These are phyloP conservation scores for Puma concolor DNA, from an alignment of 2,113 vertebrate genomes.

Conservation along the genomic window DNA sequence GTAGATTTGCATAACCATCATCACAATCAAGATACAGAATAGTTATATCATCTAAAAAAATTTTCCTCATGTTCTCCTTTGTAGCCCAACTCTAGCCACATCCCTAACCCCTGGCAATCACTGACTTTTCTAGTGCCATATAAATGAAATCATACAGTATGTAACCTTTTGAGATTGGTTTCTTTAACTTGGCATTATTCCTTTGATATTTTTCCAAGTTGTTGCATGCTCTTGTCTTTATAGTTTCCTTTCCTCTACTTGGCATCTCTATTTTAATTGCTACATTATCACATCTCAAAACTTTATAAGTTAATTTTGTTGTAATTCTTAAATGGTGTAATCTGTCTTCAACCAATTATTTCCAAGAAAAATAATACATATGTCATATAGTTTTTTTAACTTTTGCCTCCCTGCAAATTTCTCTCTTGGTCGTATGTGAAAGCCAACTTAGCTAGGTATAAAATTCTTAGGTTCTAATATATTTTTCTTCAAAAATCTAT, in stretches of 20 bases:
- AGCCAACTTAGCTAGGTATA: constrained; percentile 11
- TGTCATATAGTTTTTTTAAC: neutral
- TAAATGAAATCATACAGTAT: neutral
- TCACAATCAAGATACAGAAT: neutral
- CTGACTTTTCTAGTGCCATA: neutral
- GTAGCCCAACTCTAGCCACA: neutral
- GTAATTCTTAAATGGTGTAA: neutral
- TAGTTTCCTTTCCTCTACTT: neutral
- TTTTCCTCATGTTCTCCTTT: neutral
- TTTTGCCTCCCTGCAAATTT: neutral
- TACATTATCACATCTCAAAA: neutral
- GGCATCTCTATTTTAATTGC: neutral
- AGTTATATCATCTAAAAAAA: neutral
- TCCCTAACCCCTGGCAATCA: neutral
- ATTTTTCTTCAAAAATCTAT: neutral
- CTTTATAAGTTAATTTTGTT: neutral
- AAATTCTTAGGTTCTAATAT: neutral
- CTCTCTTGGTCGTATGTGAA: neutral
- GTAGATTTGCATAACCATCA: neutral
- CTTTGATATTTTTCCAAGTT: neutral
- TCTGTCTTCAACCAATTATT: neutral
- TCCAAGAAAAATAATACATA: neutral
- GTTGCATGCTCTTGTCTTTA: neutral
- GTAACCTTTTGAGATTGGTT: neutral
- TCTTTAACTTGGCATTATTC: neutral